Conservation (phyloP, 2,797 vertebrate genomes). For the Muraenolepis orangiensis region DNA sequence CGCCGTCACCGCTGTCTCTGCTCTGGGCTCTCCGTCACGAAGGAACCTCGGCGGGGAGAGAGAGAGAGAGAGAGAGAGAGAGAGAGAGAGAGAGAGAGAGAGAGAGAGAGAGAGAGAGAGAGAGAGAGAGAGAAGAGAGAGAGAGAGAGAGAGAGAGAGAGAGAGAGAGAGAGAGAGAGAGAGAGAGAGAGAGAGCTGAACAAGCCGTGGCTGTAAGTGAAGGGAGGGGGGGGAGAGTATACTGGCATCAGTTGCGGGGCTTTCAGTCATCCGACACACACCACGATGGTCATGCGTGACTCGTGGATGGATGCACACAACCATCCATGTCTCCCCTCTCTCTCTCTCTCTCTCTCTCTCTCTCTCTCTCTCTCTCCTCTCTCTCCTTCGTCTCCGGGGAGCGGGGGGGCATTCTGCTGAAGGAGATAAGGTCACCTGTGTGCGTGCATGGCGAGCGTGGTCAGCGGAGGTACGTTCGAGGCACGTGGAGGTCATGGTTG, state of each 20-base stretch:
- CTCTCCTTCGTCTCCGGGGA: neutral
- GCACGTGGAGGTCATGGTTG: slow-evolving; percentile 23
- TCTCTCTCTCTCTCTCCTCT: too few relatives aligned
- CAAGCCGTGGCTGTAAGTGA: neutral
- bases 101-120: too few relatives aligned
- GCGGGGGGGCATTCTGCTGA: neutral
- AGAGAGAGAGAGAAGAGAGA: too few relatives aligned
- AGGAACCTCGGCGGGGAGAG: too few relatives aligned
- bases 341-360: neutral
- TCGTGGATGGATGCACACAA: slow-evolving; percentile 3
- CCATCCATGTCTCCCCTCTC: slow-evolving; percentile 15
- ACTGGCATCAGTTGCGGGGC: neutral
- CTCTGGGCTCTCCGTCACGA: too few relatives aligned
- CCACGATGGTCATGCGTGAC: slow-evolving; percentile 6
- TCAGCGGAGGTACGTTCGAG: slow-evolving; percentile 34
- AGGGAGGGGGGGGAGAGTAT: neutral
- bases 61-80: too few relatives aligned
- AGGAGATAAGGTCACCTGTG: neutral
- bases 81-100: too few relatives aligned
- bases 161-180: too few relatives aligned
- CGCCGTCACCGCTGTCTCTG: too few relatives aligned
- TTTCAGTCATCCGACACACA: slow-evolving; percentile 16
- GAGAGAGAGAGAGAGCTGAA: too few relatives aligned
- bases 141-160: too few relatives aligned
- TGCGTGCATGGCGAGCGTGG: slow-evolving; percentile 20